phyloP scores from a whole-genome alignment of 2,113 vertebrate species.

The Peromyscus leucopus region DNA sequence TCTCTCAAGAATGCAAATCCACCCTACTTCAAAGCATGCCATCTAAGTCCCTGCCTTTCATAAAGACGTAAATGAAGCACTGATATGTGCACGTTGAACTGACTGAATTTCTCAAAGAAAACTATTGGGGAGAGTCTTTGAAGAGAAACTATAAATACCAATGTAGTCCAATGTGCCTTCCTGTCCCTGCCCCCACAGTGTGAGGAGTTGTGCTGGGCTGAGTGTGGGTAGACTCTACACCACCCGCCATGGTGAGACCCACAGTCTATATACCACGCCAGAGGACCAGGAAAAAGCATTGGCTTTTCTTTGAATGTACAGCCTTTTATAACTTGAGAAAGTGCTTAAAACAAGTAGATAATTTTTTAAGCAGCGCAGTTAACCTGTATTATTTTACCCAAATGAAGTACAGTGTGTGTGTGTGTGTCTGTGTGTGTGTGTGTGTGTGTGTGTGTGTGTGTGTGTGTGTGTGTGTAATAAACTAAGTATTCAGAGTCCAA shows the following conservation, averaged over 20 bases:
- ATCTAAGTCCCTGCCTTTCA: slow-evolving; percentile 47
- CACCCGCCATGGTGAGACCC: not conserved
- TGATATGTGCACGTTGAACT: slow-evolving; percentile 13
- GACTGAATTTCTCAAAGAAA: slow-evolving; percentile 36
- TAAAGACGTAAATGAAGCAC: slow-evolving; percentile 18
- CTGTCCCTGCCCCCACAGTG: too few species aligned
- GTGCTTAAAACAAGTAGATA: not conserved
- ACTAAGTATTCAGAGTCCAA: not conserved
- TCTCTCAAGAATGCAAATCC: slow-evolving; percentile 33
- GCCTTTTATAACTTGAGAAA: not conserved
- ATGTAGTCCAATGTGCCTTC: fast-evolving
- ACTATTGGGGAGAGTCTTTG: not conserved
- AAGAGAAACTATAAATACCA: not conserved
- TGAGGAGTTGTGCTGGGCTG: fast-evolving
- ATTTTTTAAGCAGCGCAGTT: not conserved
- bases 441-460: not conserved
- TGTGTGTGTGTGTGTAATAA: not conserved
- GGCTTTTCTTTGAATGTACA: not conserved
- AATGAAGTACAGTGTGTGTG: not conserved
- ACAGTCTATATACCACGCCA: not conserved
- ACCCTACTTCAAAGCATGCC: slow-evolving; percentile 51
- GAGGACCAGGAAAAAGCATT: not conserved
- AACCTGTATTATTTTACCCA: not conserved
- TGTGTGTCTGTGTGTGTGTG: too few species aligned
- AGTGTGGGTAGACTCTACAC: not conserved